Base-by-base conservation (phyloP, 2,797 vertebrate genomes). In the Tauraco hartlaubi region DNA sequence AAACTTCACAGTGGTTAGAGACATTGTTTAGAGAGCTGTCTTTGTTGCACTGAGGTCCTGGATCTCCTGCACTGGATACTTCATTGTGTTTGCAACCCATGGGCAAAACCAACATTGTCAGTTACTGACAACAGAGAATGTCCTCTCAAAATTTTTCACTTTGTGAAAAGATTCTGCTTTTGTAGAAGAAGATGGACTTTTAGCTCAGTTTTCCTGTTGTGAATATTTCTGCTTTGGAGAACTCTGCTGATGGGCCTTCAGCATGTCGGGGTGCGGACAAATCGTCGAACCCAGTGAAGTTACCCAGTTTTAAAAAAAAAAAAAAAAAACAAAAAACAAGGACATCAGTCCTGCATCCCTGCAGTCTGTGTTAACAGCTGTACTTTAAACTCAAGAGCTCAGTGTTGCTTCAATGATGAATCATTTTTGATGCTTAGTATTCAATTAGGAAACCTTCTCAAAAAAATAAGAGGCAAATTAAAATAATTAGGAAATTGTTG, bases 381-480 rank as follows among this genome's bases (percentile, higher is more conserved):
- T 85, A 23, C 64, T 95, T 96, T 18, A 78, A 85, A 77, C 29
- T 93, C 26, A 84, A 81, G 54, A 81, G 72, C 66, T 90, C 55
- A 39, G n/a, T 66, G 54, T 83, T 91, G 49, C 46, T 89, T 91
- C 75, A 83, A 1, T 33, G 64, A 86, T 79, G 52, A 88, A 64
- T 85, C 9, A 35, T 75, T 91, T 93, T 95, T 66, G 33, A 61
- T 81, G 58, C 46, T 92, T 86, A 55, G 49, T 78, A 91, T 75
- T 88, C 52, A 78, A 41, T 95, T 95, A 90, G 83, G 67, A 88
- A 96, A 73, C 26, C 29, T 72, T 44, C 56, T 82, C 52, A 39
- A 90, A 92, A 89, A 86, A 88, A 48, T 33, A 74, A 52, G 41
- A 84, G 33, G 41, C 41, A 88, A 92, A 92, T 95, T 76, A 85